Evolutionary conservation across 1,140 invertebrate genomes (phyloP), one percentile per base, ranked within the genome.

Genomic region (Drosophila teissieri): DNA sequence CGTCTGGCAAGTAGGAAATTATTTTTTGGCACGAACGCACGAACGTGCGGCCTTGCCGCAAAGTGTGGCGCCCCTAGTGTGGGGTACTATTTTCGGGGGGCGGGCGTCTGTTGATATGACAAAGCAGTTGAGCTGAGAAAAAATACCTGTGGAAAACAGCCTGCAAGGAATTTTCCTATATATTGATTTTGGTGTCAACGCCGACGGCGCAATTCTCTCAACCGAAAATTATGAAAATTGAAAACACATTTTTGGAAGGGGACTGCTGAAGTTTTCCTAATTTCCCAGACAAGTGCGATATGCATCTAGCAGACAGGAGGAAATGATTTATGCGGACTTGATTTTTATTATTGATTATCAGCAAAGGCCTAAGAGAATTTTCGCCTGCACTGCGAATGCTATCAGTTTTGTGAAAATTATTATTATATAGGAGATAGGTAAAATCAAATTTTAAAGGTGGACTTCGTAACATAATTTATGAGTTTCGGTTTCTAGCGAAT

Each of bases 11-110:
- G 67, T 73, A 65, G 84, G 65, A 89, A 89, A 89, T 89, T 89
- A 89, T 89, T 89, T 89, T 84, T 90, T 90, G 84, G 84, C 84
- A 89, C 84, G 84, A 90, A 89, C 80, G 67, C 84, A 83, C 75
- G 75, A 77, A 85, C 83, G 81, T 88, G 84, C 75, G 80, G 67
- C 84, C 69, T 52, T 52, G 62, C 56, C 57, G 42, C 57, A 48
- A 53, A 65, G 11, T 45, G 46, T 68, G 64, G 64, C 51, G 60
- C 42, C 36, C 40, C 37, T 22, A 40, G 39, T 22, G 24, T 12
- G 57, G 57, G 34, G 15, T 27, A 62, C 36, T 12, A 57, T 22
- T 40, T 55, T 60, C 15, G 34, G n/a, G 36, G 51, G 56, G 55
- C 44, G 34, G 36, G 15, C 58, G 82, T 75, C 77, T 73, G 68